phyloP scores from a whole-genome alignment of 2,797 vertebrate genomes.

The Leuciscus waleckii region DNA sequence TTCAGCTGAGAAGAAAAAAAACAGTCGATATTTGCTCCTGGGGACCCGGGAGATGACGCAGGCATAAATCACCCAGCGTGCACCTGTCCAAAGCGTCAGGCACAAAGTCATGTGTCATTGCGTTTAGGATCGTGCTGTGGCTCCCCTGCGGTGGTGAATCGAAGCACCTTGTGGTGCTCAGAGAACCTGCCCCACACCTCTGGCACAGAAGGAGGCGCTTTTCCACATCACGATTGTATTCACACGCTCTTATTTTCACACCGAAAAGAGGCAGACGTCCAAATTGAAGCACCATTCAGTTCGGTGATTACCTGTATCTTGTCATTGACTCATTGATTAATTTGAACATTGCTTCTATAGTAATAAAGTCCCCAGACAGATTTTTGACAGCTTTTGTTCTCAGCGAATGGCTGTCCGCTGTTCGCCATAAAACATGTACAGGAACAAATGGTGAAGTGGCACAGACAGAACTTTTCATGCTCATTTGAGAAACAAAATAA shows the following conservation, averaged over 20 bases:
- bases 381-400: slow-evolving; percentile 34
- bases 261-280: neutral
- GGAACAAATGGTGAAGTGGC: slow-evolving; percentile 66
- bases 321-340: slow-evolving; percentile 35
- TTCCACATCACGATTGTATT: slow-evolving; percentile 60
- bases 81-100: slow-evolving; percentile 80
- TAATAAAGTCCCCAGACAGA: slow-evolving; percentile 34
- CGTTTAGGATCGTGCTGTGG: slow-evolving; percentile 75
- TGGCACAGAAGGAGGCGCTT: neutral
- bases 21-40: slow-evolving; percentile 82
- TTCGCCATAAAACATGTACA: slow-evolving; percentile 61
- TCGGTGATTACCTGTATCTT: neutral
- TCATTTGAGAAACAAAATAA: slow-evolving; percentile 73
- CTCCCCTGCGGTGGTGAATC: slow-evolving; percentile 75
- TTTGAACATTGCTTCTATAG: slow-evolving; percentile 13
- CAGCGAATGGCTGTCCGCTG: slow-evolving; percentile 56
- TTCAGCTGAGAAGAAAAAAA: slow-evolving; percentile 76
- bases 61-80: slow-evolving; percentile 83
- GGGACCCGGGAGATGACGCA: slow-evolving; percentile 72
- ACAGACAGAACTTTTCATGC: slow-evolving; percentile 62
- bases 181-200: slow-evolving; percentile 56
- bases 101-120: slow-evolving; percentile 78
- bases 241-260: slow-evolving; percentile 37
- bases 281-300: neutral
- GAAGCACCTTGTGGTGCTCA: slow-evolving; percentile 70